Evolutionary conservation across 1,140 invertebrate species (phyloP).

Genomic region (Babylonia areolata): DNA sequence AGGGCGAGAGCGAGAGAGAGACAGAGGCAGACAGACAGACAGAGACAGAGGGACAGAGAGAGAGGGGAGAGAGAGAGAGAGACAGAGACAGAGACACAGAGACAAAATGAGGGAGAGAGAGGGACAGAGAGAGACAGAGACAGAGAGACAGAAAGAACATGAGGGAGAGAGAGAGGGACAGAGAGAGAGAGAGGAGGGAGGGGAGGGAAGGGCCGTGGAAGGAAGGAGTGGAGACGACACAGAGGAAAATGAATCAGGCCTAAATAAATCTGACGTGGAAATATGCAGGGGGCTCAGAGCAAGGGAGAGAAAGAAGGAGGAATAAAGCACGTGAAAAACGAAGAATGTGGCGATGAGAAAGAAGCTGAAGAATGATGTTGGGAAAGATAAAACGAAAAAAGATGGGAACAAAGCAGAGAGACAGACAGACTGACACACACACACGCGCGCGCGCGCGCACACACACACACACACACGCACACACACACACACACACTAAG

Average conservation of each 20-base stretch:
- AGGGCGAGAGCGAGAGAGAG: background rate
- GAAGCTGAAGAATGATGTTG: too few species aligned
- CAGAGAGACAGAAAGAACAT: background rate
- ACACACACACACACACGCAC: background rate
- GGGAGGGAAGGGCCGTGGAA: background rate
- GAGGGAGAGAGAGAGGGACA: background rate
- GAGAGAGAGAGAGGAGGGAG: background rate
- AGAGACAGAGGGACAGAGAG: background rate
- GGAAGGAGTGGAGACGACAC: background rate
- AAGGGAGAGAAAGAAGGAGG: too few species aligned
- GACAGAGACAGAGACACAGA: background rate
- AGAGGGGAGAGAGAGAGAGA: constrained; percentile 2
- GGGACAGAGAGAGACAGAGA: background rate
- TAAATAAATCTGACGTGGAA: too few species aligned
- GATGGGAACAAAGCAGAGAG: too few species aligned
- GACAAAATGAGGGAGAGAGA: background rate
- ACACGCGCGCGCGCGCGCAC: too few species aligned
- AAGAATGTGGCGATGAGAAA: too few species aligned
- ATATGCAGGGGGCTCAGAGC: too few species aligned
- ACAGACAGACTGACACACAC: too few species aligned
- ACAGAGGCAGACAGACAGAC: background rate
- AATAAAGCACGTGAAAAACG: too few species aligned
- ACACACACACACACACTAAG: background rate
- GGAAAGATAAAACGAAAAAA: too few species aligned
- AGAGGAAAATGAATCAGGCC: too few species aligned